These are phyloP conservation scores for Drosophila hamatofila DNA, from an alignment of 2,888 invertebrate genomes.

Conservation along the genomic window DNA sequence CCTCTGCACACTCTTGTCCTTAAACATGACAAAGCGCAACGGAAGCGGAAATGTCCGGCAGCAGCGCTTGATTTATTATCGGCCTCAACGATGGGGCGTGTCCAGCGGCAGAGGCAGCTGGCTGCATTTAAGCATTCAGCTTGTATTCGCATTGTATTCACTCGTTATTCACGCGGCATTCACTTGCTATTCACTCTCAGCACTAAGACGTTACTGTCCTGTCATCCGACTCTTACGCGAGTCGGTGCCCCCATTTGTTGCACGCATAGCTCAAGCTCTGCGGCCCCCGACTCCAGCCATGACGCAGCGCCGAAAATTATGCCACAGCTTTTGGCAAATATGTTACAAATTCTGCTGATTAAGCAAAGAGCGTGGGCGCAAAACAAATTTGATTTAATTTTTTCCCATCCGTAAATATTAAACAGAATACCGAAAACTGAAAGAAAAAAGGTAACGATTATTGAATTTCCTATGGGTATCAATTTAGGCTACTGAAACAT, in stretches of 20 bases:
- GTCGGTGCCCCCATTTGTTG: constrained; percentile 5
- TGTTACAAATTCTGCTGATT: constrained; percentile 22
- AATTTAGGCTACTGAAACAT: neutral
- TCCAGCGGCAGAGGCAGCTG: constrained; percentile 15
- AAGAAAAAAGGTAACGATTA: neutral
- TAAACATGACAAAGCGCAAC: constrained; percentile 57
- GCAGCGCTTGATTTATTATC: constrained; percentile 59
- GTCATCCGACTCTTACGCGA: constrained; percentile 20
- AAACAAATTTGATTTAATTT: constrained; percentile 16
- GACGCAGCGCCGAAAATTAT: constrained; percentile 45
- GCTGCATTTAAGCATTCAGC: constrained; percentile 35
- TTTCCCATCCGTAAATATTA: neutral
- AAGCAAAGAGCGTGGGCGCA: constrained; percentile 1
- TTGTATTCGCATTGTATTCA: constrained; percentile 41
- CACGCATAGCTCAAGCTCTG: constrained; percentile 30
- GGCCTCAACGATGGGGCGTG: constrained; percentile 51
- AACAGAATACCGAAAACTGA: neutral
- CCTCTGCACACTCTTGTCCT: neutral
- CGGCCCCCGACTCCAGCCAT: constrained; percentile 35
- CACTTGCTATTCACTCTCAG: constrained; percentile 24
- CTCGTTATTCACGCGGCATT: constrained; percentile 18
- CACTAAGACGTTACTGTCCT: constrained; percentile 36
- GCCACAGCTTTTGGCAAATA: constrained; percentile 39
- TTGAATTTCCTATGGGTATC: neutral
- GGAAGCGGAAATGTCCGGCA: constrained; percentile 65